Evolutionary conservation across 2,888 invertebrate species (phyloP).

Genomic region (Cerastis rubricosa): DNA sequence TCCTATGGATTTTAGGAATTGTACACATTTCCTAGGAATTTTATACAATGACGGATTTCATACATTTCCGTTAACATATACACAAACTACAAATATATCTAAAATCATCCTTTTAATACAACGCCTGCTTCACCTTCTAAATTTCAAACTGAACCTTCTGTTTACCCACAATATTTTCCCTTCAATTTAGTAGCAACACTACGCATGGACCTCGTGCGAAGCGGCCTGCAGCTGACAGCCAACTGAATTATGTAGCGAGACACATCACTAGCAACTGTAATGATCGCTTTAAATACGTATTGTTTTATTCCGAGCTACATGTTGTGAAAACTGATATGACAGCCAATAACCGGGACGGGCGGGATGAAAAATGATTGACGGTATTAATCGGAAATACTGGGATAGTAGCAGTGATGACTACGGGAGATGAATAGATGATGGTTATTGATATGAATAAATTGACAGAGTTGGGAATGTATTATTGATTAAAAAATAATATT

Average conservation of each 20-base stretch:
- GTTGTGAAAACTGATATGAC: constrained; percentile 56
- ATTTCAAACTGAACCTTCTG: constrained; percentile 11
- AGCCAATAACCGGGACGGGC: constrained; percentile 44
- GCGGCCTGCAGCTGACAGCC: constrained; percentile 71
- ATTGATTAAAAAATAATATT: neutral
- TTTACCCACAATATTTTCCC: constrained; percentile 47
- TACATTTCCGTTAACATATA: too few species aligned
- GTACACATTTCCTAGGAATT: too few species aligned
- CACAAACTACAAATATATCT: too few species aligned
- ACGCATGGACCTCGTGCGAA: constrained; percentile 57
- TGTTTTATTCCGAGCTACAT: constrained; percentile 61
- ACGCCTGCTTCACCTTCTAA: neutral
- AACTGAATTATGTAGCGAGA: constrained; percentile 73
- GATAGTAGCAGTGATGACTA: neutral
- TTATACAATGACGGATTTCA: too few species aligned
- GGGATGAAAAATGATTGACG: constrained; percentile 36
- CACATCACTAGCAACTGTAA: constrained; percentile 67
- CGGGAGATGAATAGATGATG: neutral
- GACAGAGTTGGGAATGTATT: neutral
- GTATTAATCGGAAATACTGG: constrained; percentile 12
- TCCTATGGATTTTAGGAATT: too few species aligned
- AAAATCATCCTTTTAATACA: neutral
- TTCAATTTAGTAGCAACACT: constrained; percentile 61
- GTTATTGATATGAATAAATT: neutral
- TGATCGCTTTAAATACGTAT: constrained; percentile 65